Evolutionary conservation across 2,888 invertebrate genomes (phyloP).

Genomic region (Leptinotarsa tumamoca): DNA sequence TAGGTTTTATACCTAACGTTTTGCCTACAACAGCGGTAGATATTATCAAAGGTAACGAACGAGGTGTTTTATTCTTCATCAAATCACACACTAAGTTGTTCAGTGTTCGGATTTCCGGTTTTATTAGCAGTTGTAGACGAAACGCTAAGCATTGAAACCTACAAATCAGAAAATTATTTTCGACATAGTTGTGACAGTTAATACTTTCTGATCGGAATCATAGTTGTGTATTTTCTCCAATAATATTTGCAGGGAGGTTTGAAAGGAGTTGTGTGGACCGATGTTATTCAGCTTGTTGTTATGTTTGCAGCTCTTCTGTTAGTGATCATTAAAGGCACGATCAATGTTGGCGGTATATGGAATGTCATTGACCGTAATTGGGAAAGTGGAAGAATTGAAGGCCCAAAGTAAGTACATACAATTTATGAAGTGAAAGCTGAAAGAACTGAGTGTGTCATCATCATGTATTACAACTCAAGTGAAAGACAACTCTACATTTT

Average conservation of each 20-base stretch:
- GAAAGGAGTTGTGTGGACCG: slow-evolving; percentile 86
- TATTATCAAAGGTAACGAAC: too few relatives aligned
- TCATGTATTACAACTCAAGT: too few relatives aligned
- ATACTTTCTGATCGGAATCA: not conserved
- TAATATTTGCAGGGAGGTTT: slow-evolving; percentile 74
- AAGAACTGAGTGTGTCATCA: too few relatives aligned
- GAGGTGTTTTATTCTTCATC: too few relatives aligned
- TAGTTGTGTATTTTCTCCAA: slow-evolving; percentile 15
- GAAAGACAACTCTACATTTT: too few relatives aligned
- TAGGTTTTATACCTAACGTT: too few relatives aligned
- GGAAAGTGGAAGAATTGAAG: slow-evolving; percentile 75
- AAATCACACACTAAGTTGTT: too few relatives aligned
- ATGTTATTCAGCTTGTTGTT: slow-evolving; percentile 79
- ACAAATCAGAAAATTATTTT: too few relatives aligned
- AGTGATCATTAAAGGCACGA: slow-evolving; percentile 76
- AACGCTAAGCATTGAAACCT: too few relatives aligned
- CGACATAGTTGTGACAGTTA: not conserved
- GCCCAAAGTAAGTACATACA: slow-evolving; percentile 74
- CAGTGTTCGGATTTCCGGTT: too few relatives aligned
- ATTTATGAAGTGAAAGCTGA: not conserved
- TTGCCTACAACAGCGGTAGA: too few relatives aligned
- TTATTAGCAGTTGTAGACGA: too few relatives aligned
- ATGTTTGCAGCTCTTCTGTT: slow-evolving; percentile 79
- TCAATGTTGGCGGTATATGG: slow-evolving; percentile 73
- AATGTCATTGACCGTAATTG: slow-evolving; percentile 74